Evolutionary conservation across 1,140 invertebrate genomes (phyloP), one percentile per base, ranked within the genome.

Genomic region (Eriosoma lanigerum): DNA sequence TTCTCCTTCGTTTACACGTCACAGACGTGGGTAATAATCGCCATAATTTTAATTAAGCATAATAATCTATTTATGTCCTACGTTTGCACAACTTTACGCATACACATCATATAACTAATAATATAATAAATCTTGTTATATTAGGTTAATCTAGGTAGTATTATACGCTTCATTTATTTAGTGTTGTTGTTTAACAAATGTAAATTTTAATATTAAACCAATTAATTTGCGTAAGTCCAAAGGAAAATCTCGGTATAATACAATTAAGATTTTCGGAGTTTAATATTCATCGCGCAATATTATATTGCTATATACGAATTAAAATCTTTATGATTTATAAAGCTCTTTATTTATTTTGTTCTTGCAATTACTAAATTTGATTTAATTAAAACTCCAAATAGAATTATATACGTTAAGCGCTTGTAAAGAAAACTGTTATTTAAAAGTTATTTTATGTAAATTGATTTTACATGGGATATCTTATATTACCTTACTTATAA

Each of bases 341-440:
- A 62, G 6, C 32, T 0, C 10, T 3, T 9, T 38, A 19, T 3
- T 3, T 19, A 19, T 64, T 64, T 64, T 3, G 19, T 29, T 13
- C 10, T 38, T 64, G 19, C 62, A 64, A 64, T 64, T 64, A 64
- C 32, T 64, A n/a, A 29, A 38, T n/a, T 64, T 44, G 19, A 64
- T 64, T 38, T 13, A 64, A 44, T 64, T 64, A 44, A 64, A 64
- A 64, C 10, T 8, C 32, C 2, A 38, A 38, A 21, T n/a, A 44
- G 13, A 38, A 64, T 13, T 48, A 6, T 6, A 44, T 64, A 64
- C 19, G n/a, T 9, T 4, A 38, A 38, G 3, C 17, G 29, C 26
- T 19, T 19, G 46, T 62, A 9, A 62, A 62, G 32, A 62, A 19
- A 62, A 38, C 8, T n/a, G 19, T 17, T 32, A 19, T 9, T 62